Evolutionary conservation across 35 echinoderm and acorn worm genomes (phyloP).

Genomic region (Apostichopus californicus): DNA sequence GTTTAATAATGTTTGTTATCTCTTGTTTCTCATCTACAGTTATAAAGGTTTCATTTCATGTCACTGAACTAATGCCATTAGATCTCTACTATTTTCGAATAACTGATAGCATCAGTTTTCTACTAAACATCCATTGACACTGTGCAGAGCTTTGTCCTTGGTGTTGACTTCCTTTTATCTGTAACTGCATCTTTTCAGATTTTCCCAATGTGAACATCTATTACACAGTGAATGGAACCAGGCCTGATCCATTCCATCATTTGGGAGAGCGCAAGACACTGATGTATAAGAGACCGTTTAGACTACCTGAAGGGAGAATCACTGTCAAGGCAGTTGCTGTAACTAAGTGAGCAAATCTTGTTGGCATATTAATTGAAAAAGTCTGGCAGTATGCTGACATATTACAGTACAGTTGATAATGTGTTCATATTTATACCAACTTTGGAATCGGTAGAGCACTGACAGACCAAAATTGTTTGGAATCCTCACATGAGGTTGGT

Average conservation of each 20-base stretch:
- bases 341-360: constrained; percentile 71
- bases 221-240: constrained; percentile 92
- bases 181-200: constrained; percentile 32
- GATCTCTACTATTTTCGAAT: background rate
- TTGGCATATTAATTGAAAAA: background rate
- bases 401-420: background rate
- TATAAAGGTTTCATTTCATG: too few species aligned
- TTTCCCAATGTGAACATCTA: constrained; percentile 86
- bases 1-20: too few species aligned
- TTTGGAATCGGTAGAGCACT: background rate
- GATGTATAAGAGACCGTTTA: constrained; percentile 83
- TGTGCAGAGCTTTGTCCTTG: background rate
- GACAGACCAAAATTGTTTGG: background rate
- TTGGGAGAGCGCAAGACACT: constrained; percentile 79
- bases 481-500: background rate
- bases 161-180: background rate
- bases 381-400: background rate
- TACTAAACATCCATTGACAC: background rate
- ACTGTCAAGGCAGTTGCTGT: constrained; percentile 89
- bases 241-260: constrained; percentile 93
- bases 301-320: constrained; percentile 80
- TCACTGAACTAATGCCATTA: too few species aligned
- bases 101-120: background rate
- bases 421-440: background rate
- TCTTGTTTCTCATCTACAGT: too few species aligned